Percentiles rank a stretch among this genome's conserved stretches.
These are phyloP conservation scores for Muntiacus reevesi DNA, from an alignment of 2,113 vertebrate genomes.

Conservation along the genomic window DNA sequence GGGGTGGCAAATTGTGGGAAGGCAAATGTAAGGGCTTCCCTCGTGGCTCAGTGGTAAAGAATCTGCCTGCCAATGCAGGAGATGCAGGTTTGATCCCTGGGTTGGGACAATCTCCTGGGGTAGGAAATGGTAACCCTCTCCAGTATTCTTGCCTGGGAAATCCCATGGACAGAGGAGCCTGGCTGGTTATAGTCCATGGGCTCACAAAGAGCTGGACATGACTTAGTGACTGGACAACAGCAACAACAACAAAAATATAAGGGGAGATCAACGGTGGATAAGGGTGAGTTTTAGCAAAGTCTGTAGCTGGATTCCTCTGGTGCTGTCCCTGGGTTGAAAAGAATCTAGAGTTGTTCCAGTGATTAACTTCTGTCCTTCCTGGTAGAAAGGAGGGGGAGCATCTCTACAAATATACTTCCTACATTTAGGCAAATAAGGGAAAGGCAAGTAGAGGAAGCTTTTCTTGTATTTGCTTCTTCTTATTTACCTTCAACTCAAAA, in stretches of 20 bases:
- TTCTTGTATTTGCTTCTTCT: not conserved
- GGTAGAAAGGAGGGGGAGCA: too few relatives aligned
- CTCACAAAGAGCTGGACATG: not conserved
- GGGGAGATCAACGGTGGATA: not conserved
- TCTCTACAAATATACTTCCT: not conserved
- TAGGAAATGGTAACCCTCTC: not conserved
- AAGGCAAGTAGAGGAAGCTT: not conserved
- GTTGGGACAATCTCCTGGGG: not conserved
- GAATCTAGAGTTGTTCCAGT: not conserved
- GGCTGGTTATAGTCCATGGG: not conserved
- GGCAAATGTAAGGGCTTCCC: not conserved
- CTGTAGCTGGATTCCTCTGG: not conserved
- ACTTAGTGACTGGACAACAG: not conserved
- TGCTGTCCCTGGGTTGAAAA: not conserved
- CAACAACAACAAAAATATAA: not conserved
- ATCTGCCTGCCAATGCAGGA: not conserved
- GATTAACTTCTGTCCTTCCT: not conserved
- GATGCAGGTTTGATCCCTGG: not conserved
- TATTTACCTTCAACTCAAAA: not conserved
- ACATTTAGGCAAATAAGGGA: not conserved
- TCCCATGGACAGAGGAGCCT: not conserved
- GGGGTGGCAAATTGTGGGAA: not conserved
- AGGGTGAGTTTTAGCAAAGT: not conserved
- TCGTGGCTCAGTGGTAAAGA: not conserved
- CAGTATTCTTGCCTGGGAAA: not conserved